Evolutionary conservation across 1,140 invertebrate species (phyloP).

Genomic region (Drosophila melanogaster): DNA sequence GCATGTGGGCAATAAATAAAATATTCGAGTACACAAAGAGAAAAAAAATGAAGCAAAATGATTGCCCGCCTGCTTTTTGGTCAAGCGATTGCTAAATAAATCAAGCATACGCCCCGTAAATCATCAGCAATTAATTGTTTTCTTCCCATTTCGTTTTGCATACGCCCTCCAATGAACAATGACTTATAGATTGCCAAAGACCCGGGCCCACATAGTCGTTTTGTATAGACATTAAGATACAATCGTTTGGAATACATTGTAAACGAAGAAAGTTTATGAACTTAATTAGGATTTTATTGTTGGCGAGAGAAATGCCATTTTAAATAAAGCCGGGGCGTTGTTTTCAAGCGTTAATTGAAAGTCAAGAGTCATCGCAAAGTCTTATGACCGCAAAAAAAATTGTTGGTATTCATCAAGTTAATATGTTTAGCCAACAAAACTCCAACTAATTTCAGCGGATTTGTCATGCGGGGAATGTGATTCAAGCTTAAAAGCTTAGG

Average conservation of each 20-base stretch:
- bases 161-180: conserved; percentile 51
- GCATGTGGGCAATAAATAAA: conserved; percentile 54
- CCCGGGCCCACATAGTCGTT: conserved; percentile 10
- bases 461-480: conserved; percentile 12
- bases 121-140: conserved; percentile 74
- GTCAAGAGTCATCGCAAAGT: no score
- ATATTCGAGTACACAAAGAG: conserved; percentile 25
- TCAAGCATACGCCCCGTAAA: conserved; percentile 76
- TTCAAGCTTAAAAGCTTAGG: conserved; percentile 1
- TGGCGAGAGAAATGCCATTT: background rate
- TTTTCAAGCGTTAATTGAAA: background rate
- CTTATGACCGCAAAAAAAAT: no score
- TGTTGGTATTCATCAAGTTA: background rate
- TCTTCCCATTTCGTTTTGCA: conserved; percentile 46
- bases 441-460: conserved; percentile 2
- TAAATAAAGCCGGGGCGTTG: background rate
- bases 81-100: conserved; percentile 61
- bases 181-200: conserved; percentile 32
- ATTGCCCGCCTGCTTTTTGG: conserved; percentile 47
- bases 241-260: conserved; percentile 4
- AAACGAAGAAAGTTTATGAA: conserved; percentile 37
- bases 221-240: conserved; percentile 31
- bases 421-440: background rate
- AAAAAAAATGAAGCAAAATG: conserved; percentile 21
- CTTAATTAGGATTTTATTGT: conserved; percentile 40